Evolutionary conservation across 2,888 invertebrate species (phyloP).

Genomic region (Macaria liturata): DNA sequence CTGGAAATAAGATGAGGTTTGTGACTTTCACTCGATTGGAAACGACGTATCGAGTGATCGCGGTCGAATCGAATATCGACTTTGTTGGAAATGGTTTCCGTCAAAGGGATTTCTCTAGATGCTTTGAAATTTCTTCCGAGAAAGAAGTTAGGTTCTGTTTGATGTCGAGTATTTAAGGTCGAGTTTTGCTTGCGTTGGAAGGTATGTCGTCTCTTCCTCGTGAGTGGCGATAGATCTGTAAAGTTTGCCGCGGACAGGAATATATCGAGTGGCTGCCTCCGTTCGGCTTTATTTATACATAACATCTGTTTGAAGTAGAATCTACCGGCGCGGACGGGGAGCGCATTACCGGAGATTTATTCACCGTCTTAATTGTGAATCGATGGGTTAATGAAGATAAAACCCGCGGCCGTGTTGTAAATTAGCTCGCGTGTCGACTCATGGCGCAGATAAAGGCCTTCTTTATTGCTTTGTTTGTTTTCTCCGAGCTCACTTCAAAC

Average conservation of each 20-base stretch:
- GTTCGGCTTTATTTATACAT: constrained; percentile 83
- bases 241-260: constrained; percentile 83
- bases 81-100: constrained; percentile 36
- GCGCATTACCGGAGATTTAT: constrained; percentile 82
- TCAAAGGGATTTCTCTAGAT: not conserved
- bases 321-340: constrained; percentile 80
- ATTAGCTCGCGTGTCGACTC: constrained; percentile 84
- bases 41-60: constrained; percentile 54
- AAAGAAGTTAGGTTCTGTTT: constrained; percentile 1
- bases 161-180: constrained; percentile 48
- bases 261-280: constrained; percentile 83
- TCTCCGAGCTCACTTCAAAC: constrained; percentile 80
- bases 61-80: constrained; percentile 47
- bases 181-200: constrained; percentile 48
- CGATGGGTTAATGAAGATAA: constrained; percentile 84
- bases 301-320: constrained; percentile 83
- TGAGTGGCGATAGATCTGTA: constrained; percentile 77
- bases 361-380: constrained; percentile 83
- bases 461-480: constrained; percentile 83
- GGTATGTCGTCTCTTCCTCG: constrained; percentile 59
- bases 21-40: constrained; percentile 47
- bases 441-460: constrained; percentile 80
- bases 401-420: constrained; percentile 82
- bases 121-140: not conserved
- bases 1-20: constrained; percentile 80